phyloP scores from a whole-genome alignment of 2,888 invertebrate species.

The Eristalinus sepulchralis region DNA sequence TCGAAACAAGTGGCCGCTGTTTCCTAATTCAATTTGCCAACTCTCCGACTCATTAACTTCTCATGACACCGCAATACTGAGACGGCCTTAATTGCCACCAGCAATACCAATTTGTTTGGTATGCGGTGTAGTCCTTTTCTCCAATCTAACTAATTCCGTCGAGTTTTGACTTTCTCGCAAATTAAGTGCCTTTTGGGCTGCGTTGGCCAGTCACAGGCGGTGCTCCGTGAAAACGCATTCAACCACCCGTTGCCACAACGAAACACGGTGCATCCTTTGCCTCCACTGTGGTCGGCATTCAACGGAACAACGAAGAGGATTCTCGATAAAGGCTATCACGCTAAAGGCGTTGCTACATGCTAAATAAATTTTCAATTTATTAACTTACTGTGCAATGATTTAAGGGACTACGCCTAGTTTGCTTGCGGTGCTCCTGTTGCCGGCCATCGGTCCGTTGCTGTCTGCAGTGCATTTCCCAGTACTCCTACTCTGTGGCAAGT shows the following conservation, averaged over 20 bases:
- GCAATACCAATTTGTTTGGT: neutral
- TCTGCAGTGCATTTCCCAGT: neutral
- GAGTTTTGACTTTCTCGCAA: conserved; percentile 17
- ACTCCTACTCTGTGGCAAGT: neutral
- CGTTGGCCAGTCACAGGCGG: neutral
- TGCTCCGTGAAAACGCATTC: neutral
- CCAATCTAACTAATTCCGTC: neutral
- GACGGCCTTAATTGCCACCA: conserved; percentile 26
- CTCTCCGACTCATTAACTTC: conserved; percentile 8
- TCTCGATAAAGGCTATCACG: conserved; percentile 23
- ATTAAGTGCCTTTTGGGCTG: conserved; percentile 25
- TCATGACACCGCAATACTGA: neutral
- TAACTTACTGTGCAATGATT: conserved; percentile 48
- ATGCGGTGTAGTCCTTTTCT: neutral
- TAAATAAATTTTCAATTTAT: conserved; percentile 55
- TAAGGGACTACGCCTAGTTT: conserved; percentile 25
- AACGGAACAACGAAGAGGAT: neutral
- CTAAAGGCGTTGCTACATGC: conserved; percentile 49
- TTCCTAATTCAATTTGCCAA: conserved; percentile 32
- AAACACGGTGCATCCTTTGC: neutral
- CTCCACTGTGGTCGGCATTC: neutral
- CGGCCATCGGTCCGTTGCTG: neutral
- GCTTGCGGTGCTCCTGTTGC: neutral
- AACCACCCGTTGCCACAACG: neutral
- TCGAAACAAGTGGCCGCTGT: neutral